phyloP scores from a whole-genome alignment of 2,888 invertebrate genomes.

The Nephrotoma appendiculata region DNA sequence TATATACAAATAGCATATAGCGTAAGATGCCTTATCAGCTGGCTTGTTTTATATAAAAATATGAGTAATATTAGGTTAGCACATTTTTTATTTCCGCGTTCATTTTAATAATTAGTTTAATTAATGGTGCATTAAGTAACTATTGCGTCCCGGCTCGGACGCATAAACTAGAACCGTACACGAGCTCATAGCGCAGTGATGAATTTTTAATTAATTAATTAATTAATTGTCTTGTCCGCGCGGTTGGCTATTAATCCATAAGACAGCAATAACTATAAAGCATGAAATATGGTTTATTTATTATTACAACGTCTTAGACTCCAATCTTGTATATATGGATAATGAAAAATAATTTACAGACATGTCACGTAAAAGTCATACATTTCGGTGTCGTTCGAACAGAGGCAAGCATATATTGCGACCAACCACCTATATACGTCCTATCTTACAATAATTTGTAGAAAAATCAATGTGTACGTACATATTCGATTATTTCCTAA shows the following conservation, averaged over 20 bases:
- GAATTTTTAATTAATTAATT: not conserved
- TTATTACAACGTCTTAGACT: not conserved
- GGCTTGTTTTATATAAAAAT: not conserved
- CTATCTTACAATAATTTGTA: not conserved
- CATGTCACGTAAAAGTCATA: not conserved
- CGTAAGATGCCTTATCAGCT: not conserved
- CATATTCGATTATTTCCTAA: not conserved
- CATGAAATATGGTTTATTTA: not conserved
- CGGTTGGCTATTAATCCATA: not conserved
- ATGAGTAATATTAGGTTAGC: not conserved
- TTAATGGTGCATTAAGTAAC: not conserved
- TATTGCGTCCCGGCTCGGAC: not conserved
- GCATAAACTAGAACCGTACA: not conserved
- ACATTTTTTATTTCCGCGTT: not conserved
- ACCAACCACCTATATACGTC: not conserved
- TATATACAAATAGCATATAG: not conserved
- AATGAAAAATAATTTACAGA: not conserved
- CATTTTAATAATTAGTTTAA: not conserved
- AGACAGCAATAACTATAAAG: not conserved
- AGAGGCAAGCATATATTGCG: not conserved
- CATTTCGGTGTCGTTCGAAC: not conserved
- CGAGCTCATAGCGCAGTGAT: not conserved
- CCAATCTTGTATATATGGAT: not conserved
- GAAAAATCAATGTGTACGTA: not conserved
- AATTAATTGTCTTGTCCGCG: not conserved